Percentiles rank a stretch among this genome's conserved stretches.
Conservation (phyloP, 2,797 vertebrate genomes). For the Hafferia zeledoni region DNA sequence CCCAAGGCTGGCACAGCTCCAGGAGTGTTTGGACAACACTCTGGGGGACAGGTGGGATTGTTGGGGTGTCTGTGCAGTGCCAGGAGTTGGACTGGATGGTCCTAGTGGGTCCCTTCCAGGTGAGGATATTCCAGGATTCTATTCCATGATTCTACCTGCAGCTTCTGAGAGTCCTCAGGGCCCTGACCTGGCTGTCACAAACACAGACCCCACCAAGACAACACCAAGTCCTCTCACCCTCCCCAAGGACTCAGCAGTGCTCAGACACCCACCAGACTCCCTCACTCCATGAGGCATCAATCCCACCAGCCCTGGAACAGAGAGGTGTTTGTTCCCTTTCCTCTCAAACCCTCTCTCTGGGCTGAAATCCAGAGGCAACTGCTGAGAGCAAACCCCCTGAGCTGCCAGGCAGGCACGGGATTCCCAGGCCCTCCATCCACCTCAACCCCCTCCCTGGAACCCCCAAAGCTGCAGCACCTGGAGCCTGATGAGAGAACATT, state of each 20-base stretch:
- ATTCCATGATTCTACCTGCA: neutral
- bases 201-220: fast-evolving
- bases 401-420: neutral
- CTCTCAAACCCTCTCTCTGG: neutral
- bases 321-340: neutral
- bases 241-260: neutral
- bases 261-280: neutral
- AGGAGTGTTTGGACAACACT: fast-evolving
- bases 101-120: neutral
- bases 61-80: neutral
- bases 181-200: neutral
- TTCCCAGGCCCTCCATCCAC: neutral
- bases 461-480: neutral
- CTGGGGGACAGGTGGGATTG: neutral
- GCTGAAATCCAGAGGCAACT: neutral
- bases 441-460: neutral
- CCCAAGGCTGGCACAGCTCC: neutral
- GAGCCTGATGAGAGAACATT: fast-evolving
- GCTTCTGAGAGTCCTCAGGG: neutral
- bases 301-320: neutral
- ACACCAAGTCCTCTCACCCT: neutral
- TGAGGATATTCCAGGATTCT: neutral
- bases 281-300: neutral
- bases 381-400: neutral
- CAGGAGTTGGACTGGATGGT: neutral